Conservation (phyloP, 1,140 invertebrate genomes). For the Holcopasites calliopsidis region DNA sequence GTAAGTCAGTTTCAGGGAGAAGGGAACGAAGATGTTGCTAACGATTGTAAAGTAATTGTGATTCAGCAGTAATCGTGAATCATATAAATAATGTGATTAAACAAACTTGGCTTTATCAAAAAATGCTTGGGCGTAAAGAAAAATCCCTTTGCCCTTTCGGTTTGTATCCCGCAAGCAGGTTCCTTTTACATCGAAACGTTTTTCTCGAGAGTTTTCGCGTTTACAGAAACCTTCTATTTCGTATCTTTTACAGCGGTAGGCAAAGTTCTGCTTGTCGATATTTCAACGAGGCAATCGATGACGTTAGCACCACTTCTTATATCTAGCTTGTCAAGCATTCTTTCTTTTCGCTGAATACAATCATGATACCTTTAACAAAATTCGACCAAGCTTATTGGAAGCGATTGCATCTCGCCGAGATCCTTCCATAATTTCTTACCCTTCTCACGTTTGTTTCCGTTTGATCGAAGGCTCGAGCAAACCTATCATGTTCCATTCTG, state of each 20-base stretch:
- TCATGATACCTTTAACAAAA: not conserved
- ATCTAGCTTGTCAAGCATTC: conserved; percentile 38
- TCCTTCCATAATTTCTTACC: not conserved
- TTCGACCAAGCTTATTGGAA: not conserved
- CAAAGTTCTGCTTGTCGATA: conserved; percentile 19
- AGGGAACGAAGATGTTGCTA: not conserved
- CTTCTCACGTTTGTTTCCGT: not conserved
- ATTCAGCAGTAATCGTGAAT: not conserved
- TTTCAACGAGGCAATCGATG: not conserved
- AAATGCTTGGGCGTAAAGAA: too few species aligned
- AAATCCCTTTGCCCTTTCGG: too few species aligned
- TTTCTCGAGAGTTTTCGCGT: not conserved
- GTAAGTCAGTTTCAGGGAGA: conserved; percentile 9
- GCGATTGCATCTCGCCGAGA: not conserved
- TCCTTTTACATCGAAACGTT: conserved; percentile 7
- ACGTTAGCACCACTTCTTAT: conserved; percentile 26
- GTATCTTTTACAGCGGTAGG: conserved; percentile 6
- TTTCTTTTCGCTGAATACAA: conserved; percentile 26
- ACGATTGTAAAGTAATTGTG: not conserved
- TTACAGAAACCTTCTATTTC: not conserved
- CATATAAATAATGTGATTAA: too few species aligned
- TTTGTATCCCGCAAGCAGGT: not conserved
- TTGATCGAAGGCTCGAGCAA: not conserved
- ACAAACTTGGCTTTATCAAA: too few species aligned
- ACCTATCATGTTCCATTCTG: not conserved